Conservation (phyloP, 2,797 vertebrate genomes). For the Sebastiscus albofasciatus region DNA sequence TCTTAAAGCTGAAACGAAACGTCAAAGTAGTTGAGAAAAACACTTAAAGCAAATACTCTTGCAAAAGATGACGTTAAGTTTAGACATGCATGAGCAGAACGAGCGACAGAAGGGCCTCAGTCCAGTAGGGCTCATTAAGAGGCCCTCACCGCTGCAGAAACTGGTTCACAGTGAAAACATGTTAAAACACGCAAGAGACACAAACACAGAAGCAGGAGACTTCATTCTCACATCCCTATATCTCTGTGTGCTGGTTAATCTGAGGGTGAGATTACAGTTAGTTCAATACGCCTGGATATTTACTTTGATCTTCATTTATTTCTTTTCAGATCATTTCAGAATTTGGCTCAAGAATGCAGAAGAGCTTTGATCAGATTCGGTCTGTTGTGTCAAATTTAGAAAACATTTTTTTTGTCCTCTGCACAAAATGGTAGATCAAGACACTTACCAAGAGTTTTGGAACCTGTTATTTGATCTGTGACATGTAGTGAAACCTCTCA, state of each 20-base stretch:
- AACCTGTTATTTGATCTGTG: no score
- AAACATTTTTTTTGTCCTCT: neutral
- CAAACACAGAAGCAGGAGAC: neutral
- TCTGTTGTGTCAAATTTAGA: neutral
- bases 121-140: neutral
- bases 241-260: neutral
- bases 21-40: neutral
- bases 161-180: neutral
- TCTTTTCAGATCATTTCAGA: neutral
- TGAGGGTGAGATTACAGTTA: neutral
- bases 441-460: neutral
- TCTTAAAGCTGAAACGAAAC: neutral
- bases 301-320: neutral
- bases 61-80: neutral
- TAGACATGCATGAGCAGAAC: neutral
- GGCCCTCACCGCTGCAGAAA: neutral
- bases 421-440: neutral
- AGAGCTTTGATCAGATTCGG: neutral
- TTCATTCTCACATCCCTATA: neutral
- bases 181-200: neutral
- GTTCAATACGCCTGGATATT: neutral
- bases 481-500: no score
- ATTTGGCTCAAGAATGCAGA: neutral
- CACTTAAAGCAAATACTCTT: neutral
- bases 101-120: neutral